Percentiles rank a stretch among this genome's conserved stretches.
Evolutionary conservation across 2,888 invertebrate genomes (phyloP).

Genomic region (Plebejus argus): DNA sequence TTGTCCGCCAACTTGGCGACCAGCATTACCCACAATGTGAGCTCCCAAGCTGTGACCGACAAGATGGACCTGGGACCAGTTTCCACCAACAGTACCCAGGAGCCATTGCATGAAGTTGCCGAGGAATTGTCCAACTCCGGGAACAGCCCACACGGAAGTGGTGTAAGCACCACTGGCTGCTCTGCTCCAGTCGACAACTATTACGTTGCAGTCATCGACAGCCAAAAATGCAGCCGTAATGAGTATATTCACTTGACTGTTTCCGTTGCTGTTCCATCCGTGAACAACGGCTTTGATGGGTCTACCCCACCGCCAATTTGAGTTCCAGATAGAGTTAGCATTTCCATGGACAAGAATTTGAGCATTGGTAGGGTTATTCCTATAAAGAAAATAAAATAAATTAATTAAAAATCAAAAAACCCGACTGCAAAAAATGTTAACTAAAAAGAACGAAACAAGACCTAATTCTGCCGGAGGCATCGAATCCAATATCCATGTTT

Average conservation of each 20-base stretch:
- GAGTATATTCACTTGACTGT: slow-evolving; percentile 45
- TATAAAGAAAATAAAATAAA: too few relatives aligned
- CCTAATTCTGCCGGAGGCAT: too few relatives aligned
- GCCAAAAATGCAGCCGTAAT: slow-evolving; percentile 52
- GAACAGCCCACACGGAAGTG: slow-evolving; percentile 42
- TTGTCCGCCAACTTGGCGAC: slow-evolving; percentile 47
- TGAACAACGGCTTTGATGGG: slow-evolving; percentile 53
- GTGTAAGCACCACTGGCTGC: slow-evolving; percentile 45
- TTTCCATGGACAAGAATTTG: slow-evolving; percentile 51
- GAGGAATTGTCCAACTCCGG: slow-evolving; percentile 44
- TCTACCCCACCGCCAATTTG: slow-evolving; percentile 49
- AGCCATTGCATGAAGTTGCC: slow-evolving; percentile 53
- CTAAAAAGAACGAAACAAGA: too few relatives aligned
- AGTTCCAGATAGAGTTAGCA: slow-evolving; percentile 48
- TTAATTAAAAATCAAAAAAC: too few relatives aligned
- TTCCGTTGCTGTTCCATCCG: slow-evolving; percentile 53
- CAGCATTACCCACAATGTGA: slow-evolving; percentile 57
- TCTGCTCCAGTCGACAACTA: slow-evolving; percentile 54
- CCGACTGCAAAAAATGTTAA: too few relatives aligned
- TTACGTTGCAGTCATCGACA: slow-evolving; percentile 51
- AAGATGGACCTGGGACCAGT: slow-evolving; percentile 55
- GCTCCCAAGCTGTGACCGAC: slow-evolving; percentile 63
- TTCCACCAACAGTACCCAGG: slow-evolving; percentile 49
- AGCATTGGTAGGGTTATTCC: slow-evolving; percentile 47
- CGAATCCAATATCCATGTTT: too few relatives aligned